phyloP scores from a whole-genome alignment of 2,797 vertebrate species.

The Cheirogaleus major region DNA sequence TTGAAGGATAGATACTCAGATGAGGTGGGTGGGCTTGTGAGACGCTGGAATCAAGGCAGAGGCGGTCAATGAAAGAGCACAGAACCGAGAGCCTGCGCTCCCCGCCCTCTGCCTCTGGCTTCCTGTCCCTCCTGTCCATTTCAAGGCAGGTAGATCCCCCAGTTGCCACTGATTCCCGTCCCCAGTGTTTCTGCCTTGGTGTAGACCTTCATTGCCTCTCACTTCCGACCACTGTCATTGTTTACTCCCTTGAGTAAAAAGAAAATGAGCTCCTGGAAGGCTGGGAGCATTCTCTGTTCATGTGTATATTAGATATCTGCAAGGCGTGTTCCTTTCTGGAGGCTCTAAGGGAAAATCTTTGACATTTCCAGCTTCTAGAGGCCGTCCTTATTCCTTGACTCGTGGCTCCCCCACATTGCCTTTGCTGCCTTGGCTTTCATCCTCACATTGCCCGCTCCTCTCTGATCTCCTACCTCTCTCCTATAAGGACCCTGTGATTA shows the following conservation, averaged over 20 bases:
- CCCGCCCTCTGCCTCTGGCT: background rate
- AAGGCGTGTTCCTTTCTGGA: background rate
- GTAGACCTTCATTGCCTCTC: background rate
- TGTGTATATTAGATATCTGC: background rate
- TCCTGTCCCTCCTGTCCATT: background rate
- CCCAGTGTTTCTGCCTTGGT: background rate
- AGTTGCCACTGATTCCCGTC: background rate
- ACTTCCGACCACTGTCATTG: background rate
- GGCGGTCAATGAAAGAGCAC: background rate
- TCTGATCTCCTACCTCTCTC: background rate
- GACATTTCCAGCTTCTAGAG: background rate
- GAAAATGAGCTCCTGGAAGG: slow-evolving; percentile 14
- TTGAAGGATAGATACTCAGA: background rate
- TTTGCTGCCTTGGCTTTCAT: background rate
- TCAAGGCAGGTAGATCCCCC: background rate
- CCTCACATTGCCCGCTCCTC: background rate
- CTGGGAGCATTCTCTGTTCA: background rate
- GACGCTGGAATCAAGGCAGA: background rate
- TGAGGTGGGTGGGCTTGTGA: background rate
- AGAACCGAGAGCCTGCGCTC: background rate
- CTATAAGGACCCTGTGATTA: background rate
- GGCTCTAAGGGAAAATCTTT: background rate
- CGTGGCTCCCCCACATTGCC: background rate
- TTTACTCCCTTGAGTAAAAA: background rate
- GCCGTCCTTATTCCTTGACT: background rate